Evolutionary conservation across 2,113 vertebrate genomes (phyloP).

Genomic region (Echinops telfairi): DNA sequence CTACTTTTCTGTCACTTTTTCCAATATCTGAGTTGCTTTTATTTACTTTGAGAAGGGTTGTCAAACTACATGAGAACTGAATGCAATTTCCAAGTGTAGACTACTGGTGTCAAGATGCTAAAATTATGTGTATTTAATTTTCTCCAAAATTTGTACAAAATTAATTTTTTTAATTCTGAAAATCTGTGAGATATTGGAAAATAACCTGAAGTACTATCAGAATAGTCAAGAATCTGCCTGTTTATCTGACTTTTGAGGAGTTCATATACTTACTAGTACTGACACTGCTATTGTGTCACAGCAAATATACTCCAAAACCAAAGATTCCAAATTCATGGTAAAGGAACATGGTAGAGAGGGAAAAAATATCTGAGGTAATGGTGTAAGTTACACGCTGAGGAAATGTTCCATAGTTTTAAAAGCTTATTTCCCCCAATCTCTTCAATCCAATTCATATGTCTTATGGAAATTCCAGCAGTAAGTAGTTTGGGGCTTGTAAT

Average conservation of each 20-base stretch:
- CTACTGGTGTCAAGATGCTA: slow-evolving; percentile 49
- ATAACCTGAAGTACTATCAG: slow-evolving; percentile 40
- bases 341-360: neutral
- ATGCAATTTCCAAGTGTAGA: slow-evolving; percentile 36
- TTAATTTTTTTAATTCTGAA: slow-evolving; percentile 44
- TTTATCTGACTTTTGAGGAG: slow-evolving; percentile 58
- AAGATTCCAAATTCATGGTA: too few relatives aligned
- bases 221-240: slow-evolving; percentile 51
- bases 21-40: slow-evolving; percentile 41
- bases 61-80: slow-evolving; percentile 46
- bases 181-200: slow-evolving; percentile 36
- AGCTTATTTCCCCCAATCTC: slow-evolving; percentile 61
- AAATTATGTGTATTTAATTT: slow-evolving; percentile 41
- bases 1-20: slow-evolving; percentile 64
- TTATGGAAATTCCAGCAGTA: slow-evolving; percentile 55
- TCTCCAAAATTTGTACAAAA: slow-evolving; percentile 61
- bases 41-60: slow-evolving; percentile 31
- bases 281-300: slow-evolving; percentile 46
- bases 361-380: slow-evolving; percentile 62
- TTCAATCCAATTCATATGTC: slow-evolving; percentile 58
- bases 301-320: slow-evolving; percentile 16
- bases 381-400: slow-evolving; percentile 34
- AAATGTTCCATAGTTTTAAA: slow-evolving; percentile 50
- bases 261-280: slow-evolving; percentile 45
- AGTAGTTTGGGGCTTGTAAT: slow-evolving; percentile 21